Evolutionary conservation across 1,140 invertebrate species (phyloP), one percentile per base, ranked within the genome.

Genomic region (Drosophila nigrodunni): DNA sequence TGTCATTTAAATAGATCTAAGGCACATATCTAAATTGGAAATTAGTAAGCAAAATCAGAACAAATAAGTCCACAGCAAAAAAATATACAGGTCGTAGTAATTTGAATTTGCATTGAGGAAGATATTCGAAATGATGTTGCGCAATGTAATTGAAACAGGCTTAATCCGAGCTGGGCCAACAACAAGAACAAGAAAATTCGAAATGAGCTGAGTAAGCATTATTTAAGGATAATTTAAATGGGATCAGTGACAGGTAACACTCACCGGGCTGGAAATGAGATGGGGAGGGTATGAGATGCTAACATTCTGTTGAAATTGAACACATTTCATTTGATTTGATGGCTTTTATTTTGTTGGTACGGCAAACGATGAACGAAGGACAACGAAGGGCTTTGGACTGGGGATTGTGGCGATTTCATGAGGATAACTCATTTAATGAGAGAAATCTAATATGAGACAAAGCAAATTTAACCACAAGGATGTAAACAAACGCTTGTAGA

Each of bases 341-440:
- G 72, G 76, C 76, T 77, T 79, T 87, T 82, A 67, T 76, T 76
- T 77, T 60, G 75, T 65, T 61, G 59, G 62, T 39, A 47, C 58
- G 62, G 44, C 68, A 55, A 43, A 37, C 54, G 59, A 8, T 41
- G 15, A 57, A 30, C 6, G n/a, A 9, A 35, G 21, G 3, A 4
- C 30, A 7, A n/a, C 0, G 37, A 3, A 1, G 13, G 25, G 3
- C 1, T 4, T 2, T 3, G 39, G 37, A 4, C 11, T n/a, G 46
- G n/a, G n/a, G 15, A 72, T 65, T 61, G 57, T 69, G 80, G 64
- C 60, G 82, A 80, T 80, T 79, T 83, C 62, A 70, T 83, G 80
- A 64, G 67, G 71, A 85, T 87, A 82, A 79, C 82, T 86, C 76
- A 83, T 89, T 78, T 89, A 78, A 88, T 88, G 82, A 77, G 82